Conservation (phyloP, 2,797 vertebrate species). For the Paramormyrops hopkinsi region DNA sequence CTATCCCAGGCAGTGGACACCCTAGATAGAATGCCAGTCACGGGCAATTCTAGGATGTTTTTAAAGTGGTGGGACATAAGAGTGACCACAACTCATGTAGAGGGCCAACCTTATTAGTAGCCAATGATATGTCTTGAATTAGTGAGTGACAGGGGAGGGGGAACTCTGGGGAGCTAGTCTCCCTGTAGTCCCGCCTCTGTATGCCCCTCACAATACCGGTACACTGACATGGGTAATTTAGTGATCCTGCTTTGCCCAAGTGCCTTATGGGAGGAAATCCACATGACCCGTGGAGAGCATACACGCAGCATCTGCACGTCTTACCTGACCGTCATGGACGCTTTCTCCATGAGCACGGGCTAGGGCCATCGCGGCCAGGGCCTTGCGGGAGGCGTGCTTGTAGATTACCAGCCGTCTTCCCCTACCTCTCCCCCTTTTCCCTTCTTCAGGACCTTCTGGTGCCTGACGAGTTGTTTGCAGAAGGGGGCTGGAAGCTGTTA, state of each 20-base stretch:
- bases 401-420: slow-evolving; percentile 40
- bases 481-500: slow-evolving; percentile 32
- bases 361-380: background rate
- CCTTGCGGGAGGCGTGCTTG: background rate
- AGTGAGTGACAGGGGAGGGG: background rate
- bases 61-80: background rate
- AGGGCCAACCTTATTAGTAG: background rate
- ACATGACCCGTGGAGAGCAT: background rate
- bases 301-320: background rate
- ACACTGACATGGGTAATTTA: background rate
- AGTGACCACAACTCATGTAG: background rate
- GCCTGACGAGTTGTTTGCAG: slow-evolving; percentile 6
- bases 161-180: background rate
- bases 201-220: background rate
- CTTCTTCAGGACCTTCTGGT: slow-evolving; percentile 40
- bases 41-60: background rate
- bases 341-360: background rate
- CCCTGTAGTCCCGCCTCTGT: background rate
- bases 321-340: background rate
- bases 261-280: background rate
- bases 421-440: slow-evolving; percentile 28
- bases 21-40: background rate
- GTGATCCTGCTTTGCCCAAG: background rate
- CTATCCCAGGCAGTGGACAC: background rate
- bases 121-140: background rate